phyloP scores from a whole-genome alignment of 2,888 invertebrate genomes.

The Xanthia icteritia region DNA sequence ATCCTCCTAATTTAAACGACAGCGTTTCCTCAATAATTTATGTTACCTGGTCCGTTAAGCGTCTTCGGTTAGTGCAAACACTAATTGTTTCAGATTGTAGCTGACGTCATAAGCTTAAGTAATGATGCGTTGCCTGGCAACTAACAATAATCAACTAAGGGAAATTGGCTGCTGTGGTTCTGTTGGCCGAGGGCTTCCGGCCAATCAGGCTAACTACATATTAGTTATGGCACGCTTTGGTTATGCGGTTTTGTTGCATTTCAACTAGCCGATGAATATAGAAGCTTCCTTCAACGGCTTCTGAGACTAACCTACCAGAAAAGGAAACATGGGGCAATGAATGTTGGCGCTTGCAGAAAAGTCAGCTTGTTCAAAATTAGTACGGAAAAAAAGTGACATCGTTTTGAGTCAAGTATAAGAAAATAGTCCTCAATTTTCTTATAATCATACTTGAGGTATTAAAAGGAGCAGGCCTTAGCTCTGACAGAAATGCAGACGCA shows the following conservation, averaged over 20 bases:
- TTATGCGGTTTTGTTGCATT: conserved; percentile 15
- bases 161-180: conserved; percentile 32
- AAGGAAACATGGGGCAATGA: neutral
- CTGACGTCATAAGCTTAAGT: conserved; percentile 14
- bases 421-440: neutral
- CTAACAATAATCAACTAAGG: conserved; percentile 42
- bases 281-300: neutral
- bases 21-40: neutral
- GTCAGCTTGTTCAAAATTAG: neutral
- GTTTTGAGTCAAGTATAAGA: neutral
- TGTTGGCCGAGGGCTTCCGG: conserved; percentile 7
- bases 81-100: conserved; percentile 11
- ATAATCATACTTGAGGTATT: neutral
- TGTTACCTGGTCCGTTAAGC: neutral
- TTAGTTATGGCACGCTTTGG: conserved; percentile 35
- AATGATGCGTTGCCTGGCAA: conserved; percentile 12
- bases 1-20: neutral
- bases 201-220: conserved; percentile 51
- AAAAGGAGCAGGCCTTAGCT: too few relatives aligned
- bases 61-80: neutral
- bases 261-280: neutral
- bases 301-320: neutral
- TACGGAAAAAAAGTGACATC: neutral
- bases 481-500: neutral
- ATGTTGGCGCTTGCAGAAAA: neutral